Evolutionary conservation across 2,888 invertebrate species (phyloP).

Genomic region (Axea sp.): DNA sequence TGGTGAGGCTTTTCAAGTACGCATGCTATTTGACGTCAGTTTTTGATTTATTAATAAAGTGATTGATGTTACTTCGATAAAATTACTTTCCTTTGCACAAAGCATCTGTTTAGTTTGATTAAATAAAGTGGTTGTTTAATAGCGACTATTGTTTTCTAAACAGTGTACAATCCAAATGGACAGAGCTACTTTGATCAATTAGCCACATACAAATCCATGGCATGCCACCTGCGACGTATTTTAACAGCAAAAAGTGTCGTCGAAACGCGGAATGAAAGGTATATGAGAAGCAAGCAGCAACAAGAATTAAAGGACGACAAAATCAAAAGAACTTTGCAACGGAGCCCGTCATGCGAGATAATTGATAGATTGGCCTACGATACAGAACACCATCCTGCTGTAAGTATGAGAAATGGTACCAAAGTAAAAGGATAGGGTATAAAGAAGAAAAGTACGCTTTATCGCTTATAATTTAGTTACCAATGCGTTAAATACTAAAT

Average conservation of each 20-base stretch:
- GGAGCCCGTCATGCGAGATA: conserved; percentile 65
- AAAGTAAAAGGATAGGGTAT: no score
- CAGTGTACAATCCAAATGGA: conserved; percentile 75
- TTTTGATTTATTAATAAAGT: conserved; percentile 22
- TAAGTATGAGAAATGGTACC: no score
- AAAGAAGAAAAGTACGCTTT: no score
- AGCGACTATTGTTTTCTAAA: conserved; percentile 23
- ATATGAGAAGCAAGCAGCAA: conserved; percentile 54
- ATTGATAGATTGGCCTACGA: conserved; percentile 74
- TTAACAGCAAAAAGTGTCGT: conserved; percentile 73
- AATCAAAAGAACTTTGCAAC: conserved; percentile 45
- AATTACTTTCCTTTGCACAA: not conserved
- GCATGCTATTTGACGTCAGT: conserved; percentile 17
- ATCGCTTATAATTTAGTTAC: no score
- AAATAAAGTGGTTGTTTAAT: conserved; percentile 2
- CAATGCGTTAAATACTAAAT: no score
- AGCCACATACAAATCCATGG: conserved; percentile 74
- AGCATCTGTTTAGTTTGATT: not conserved
- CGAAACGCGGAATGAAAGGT: conserved; percentile 72
- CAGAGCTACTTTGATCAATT: conserved; percentile 73
- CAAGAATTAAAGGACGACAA: conserved; percentile 45
- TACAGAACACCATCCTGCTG: conserved; percentile 72
- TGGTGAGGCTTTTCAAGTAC: conserved; percentile 60
- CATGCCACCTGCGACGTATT: conserved; percentile 73
- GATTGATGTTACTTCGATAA: conserved; percentile 12